Evolutionary conservation across 2,888 invertebrate species (phyloP).

Genomic region (Drosophila subquinaria): DNA sequence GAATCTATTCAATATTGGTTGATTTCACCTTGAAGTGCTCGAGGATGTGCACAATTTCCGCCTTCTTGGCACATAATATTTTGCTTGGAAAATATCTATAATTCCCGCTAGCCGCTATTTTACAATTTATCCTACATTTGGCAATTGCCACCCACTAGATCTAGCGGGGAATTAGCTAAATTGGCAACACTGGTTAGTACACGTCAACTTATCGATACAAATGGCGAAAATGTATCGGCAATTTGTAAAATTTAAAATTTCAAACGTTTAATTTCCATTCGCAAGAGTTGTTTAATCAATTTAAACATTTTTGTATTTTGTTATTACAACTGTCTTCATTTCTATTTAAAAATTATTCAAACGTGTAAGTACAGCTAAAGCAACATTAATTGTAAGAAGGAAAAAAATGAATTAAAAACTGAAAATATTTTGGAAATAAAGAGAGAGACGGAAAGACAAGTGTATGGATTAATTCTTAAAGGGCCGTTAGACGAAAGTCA

Average conservation of each 20-base stretch:
- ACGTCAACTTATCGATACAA: slow-evolving; percentile 19
- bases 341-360: slow-evolving; percentile 61
- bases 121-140: too few species aligned
- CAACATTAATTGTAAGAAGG: slow-evolving; percentile 35
- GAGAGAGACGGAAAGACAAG: not conserved
- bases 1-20: too few species aligned
- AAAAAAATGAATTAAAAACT: slow-evolving; percentile 4
- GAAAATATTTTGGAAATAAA: slow-evolving; percentile 13
- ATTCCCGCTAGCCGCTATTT: too few species aligned
- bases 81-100: too few species aligned
- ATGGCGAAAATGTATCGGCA: not conserved
- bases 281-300: slow-evolving; percentile 19
- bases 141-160: too few species aligned
- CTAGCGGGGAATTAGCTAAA: too few species aligned
- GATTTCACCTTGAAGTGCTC: too few species aligned
- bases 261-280: not conserved
- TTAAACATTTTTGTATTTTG: slow-evolving; percentile 8
- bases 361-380: slow-evolving; percentile 67
- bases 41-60: too few species aligned
- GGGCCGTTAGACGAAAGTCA: slow-evolving; percentile 49
- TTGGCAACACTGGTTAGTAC: not conserved
- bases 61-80: too few species aligned
- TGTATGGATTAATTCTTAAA: slow-evolving; percentile 7
- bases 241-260: slow-evolving; percentile 17
- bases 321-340: slow-evolving; percentile 50